Base-by-base conservation (phyloP, 2,797 vertebrate species). In the Cirrhinus molitorella region DNA sequence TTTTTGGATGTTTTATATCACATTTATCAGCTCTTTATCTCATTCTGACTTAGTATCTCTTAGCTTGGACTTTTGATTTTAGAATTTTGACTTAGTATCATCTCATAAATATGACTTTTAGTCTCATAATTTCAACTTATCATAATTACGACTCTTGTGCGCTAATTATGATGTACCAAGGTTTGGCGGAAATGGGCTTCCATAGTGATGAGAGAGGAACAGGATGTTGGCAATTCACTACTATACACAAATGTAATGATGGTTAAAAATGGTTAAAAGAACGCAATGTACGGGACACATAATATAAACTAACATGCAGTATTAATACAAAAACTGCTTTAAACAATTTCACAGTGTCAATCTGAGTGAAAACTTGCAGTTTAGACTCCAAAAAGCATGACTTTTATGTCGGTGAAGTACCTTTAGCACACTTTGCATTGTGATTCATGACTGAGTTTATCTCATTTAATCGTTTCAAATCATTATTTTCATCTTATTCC, bases 141-240 rank as follows among this genome's bases (percentile, higher is more conserved):
- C 25, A 61, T 34, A 37, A 21, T 63, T 17, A 28, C 28, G 7
- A 31, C 25, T 34, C 8, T 17, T 16, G 4, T 34, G 14, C 10
- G 14, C 6, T 31, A 19, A 40, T n/a, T 31, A 49, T 31, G 23
- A 28, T 31, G 51, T 72, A 31, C 9, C 68, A 49, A 71, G 45
- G 23, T 2, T 14, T 72, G 5, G 47, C 0, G 17, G 28, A 72
- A 74, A 37, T 34, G 31, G 31, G 6, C 21, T 74, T 55, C 31
- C 21, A 37, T 16, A 34, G 28, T 55, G 19, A 74, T 37, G 7
- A 14, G 31, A n/a, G 11, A 37, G 28, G 11, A 73, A 73, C 49
- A 73, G 28, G 28, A 73, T 73, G 12, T 53, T 73, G 49, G 21
- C 51, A 74, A 23, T 74, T 37, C 19, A 51, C 28, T 73, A 13